A percentile compares a stretch with the other conserved stretches of the same genome.
phyloP scores from a whole-genome alignment of 2,113 vertebrate genomes.

The Corvus hawaiiensis region DNA sequence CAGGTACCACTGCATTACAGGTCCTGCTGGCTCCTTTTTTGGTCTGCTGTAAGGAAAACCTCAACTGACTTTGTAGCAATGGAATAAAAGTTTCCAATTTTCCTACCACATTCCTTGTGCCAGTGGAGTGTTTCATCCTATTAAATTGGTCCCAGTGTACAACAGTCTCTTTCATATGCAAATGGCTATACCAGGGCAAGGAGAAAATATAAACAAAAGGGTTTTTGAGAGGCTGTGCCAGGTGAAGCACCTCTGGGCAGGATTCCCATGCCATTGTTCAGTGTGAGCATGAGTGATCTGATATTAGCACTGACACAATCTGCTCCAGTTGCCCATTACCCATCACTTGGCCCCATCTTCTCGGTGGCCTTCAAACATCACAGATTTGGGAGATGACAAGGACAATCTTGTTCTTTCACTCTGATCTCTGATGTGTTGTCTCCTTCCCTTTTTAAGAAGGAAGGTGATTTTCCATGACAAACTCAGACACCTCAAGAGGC shows the following conservation, averaged over 20 bases:
- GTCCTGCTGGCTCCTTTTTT: slow-evolving; percentile 59
- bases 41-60: slow-evolving; percentile 72
- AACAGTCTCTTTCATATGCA: slow-evolving; percentile 43
- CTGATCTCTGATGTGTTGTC: background rate
- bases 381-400: background rate
- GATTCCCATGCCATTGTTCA: slow-evolving; percentile 45
- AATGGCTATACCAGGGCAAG: slow-evolving; percentile 43
- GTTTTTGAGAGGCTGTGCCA: slow-evolving; percentile 61
- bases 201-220: slow-evolving; percentile 60
- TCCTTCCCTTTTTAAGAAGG: background rate
- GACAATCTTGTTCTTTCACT: background rate
- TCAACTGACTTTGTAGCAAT: slow-evolving; percentile 47
- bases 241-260: slow-evolving; percentile 49
- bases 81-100: slow-evolving; percentile 70
- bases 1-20: slow-evolving; percentile 62
- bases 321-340: slow-evolving; percentile 44
- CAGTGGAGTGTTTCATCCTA: slow-evolving; percentile 55
- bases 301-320: slow-evolving; percentile 53
- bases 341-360: background rate
- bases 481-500: background rate
- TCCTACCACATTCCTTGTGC: slow-evolving; percentile 23
- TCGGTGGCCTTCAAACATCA: background rate
- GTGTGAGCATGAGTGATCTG: slow-evolving; percentile 61
- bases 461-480: background rate
- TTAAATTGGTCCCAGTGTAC: slow-evolving; percentile 42